Base-by-base conservation (phyloP, 2,888 invertebrate genomes). In the Latrodectus hesperus region DNA sequence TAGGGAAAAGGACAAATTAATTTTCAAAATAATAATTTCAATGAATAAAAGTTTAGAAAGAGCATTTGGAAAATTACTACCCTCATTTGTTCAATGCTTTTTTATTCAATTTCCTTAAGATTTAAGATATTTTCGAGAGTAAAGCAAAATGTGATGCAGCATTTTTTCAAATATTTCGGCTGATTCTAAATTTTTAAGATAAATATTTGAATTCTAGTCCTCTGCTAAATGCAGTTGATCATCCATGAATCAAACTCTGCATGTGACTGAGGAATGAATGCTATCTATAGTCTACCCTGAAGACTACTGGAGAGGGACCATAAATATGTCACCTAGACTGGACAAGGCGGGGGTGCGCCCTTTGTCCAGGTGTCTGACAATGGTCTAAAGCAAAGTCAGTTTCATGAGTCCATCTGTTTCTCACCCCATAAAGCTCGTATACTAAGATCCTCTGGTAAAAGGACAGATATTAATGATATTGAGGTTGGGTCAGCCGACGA, bases 361-460 rank as follows among this genome's bases (percentile, higher is more conserved):
- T 67, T 88, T 88, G 87, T 88, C 87, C 87, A 83, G 87, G 87
- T 88, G 87, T 88, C 87, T 70, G n/a, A 88, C 74, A 80, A 76
- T 64, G 78, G 77, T 77, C 86, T 71, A 74, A 81, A 81, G 81
- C 81, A 85, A 86, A 86, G 76, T 81, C 81, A 87, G 87, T 81
- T 86, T 82, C 82, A 75, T 49, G 52, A 82, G 81, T 87, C 86
- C 86, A 87, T 83, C 87, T 78, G 87, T 82, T 87, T 81, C 82
- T 51, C 72, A 49, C 72, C 70, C 78, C 67, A 79, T 53, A 60
- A 60, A 60, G 14, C 70, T 83, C 83, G 60, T 72, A 64, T 76
- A 73, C 84, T 87, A 75, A 11, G 14, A 26, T 88, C 82, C 87
- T 65, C 83, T 78, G 64, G 80, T 80, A 86, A 38, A 86, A 86